phyloP scores from a whole-genome alignment of 2,888 invertebrate species.

The Onchidella celtica region DNA sequence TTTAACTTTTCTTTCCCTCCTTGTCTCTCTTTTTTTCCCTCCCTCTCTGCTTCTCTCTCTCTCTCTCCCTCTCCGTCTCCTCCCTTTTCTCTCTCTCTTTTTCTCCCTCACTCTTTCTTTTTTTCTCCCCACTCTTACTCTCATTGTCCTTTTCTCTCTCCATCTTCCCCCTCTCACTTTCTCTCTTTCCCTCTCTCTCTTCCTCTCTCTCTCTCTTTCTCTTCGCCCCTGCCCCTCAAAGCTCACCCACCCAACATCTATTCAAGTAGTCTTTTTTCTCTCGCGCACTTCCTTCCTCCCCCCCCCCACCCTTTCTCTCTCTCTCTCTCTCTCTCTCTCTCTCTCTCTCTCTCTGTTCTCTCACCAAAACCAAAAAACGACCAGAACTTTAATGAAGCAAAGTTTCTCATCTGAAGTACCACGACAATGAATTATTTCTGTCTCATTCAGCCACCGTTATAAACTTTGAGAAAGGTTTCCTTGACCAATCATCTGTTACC shows the following conservation, averaged over 20 bases:
- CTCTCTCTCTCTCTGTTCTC: background rate
- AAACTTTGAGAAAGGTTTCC: too few species aligned
- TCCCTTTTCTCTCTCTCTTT: conserved; percentile 9
- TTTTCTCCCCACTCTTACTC: background rate
- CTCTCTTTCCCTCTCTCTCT: background rate
- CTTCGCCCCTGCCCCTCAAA: background rate
- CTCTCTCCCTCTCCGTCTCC: background rate
- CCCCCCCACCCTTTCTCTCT: background rate
- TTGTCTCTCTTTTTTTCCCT: too few species aligned
- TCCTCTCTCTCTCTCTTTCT: background rate
- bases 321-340: background rate
- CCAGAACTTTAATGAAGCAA: background rate
- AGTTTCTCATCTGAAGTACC: background rate
- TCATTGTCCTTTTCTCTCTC: background rate
- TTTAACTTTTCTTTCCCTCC: too few species aligned
- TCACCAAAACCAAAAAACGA: background rate
- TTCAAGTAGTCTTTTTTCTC: background rate
- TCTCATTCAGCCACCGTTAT: too few species aligned
- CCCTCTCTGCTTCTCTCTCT: too few species aligned
- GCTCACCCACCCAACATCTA: background rate
- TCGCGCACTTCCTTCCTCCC: background rate
- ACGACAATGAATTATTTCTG: too few species aligned
- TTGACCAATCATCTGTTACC: too few species aligned
- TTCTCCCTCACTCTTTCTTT: background rate
- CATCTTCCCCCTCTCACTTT: background rate